These are phyloP conservation scores for Meleagris gallopavo DNA, from an alignment of 2,113 vertebrate genomes.

Conservation along the genomic window DNA sequence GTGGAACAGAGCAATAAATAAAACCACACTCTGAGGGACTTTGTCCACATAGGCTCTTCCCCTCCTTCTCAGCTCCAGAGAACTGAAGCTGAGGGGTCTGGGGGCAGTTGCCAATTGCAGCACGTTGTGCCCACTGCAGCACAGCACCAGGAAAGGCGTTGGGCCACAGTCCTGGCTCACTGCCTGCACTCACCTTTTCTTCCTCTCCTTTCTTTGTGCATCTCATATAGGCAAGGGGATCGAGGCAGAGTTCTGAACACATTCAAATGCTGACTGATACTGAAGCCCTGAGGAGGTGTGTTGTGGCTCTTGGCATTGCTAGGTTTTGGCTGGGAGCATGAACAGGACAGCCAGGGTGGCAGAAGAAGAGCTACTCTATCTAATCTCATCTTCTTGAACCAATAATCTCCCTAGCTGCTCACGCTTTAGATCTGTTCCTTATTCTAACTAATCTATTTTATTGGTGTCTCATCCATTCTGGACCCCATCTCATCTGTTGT, in stretches of 20 bases:
- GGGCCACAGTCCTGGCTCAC: not conserved
- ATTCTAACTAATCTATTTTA: slow-evolving; percentile 13
- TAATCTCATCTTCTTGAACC: slow-evolving; percentile 37
- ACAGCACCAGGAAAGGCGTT: not conserved
- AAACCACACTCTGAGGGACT: not conserved
- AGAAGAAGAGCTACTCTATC: slow-evolving; percentile 16
- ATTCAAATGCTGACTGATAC: not conserved
- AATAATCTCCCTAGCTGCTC: slow-evolving; percentile 18
- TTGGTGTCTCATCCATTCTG: not conserved
- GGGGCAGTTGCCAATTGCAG: rapidly evolving
- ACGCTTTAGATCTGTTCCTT: not conserved
- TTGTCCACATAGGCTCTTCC: not conserved
- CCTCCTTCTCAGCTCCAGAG: not conserved
- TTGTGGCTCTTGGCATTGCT: not conserved
- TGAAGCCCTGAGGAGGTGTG: not conserved
- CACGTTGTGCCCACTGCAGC: not conserved
- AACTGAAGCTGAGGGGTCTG: not conserved
- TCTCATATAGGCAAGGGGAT: not conserved
- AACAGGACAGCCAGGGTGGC: not conserved
- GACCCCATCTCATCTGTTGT: slow-evolving; percentile 28
- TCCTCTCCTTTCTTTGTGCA: not conserved
- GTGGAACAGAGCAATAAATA: not conserved
- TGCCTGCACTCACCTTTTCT: not conserved
- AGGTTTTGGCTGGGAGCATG: not conserved
- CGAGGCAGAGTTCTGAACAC: not conserved